These are phyloP conservation scores for Syngnathus scovelli DNA, from an alignment of 2,113 vertebrate species.

Conservation along the genomic window DNA sequence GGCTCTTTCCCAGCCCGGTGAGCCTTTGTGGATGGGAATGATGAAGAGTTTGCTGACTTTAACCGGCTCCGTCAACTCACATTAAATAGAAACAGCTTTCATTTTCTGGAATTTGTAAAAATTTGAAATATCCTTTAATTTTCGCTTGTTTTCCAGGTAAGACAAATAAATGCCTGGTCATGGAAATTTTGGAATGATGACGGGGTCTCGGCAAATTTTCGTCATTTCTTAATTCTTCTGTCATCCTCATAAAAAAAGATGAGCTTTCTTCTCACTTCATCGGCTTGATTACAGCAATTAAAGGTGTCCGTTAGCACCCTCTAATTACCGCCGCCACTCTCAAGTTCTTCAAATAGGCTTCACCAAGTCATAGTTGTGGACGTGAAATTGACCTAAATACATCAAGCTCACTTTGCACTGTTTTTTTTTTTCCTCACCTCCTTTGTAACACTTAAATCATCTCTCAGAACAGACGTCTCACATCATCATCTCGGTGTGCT, in stretches of 20 bases:
- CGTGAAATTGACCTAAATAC: slow-evolving; percentile 70
- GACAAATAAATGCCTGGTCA: background rate
- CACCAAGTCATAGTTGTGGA: slow-evolving; percentile 46
- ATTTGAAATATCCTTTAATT: background rate
- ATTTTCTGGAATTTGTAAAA: background rate
- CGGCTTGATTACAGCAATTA: slow-evolving; percentile 61
- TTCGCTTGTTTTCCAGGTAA: background rate
- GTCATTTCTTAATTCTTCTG: slow-evolving; percentile 26
- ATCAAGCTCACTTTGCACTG: slow-evolving; percentile 63
- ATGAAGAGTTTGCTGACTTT: background rate
- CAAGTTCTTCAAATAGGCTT: slow-evolving; percentile 56
- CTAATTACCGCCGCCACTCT: slow-evolving; percentile 62
- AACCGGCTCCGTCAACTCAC: background rate
- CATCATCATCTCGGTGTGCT: slow-evolving; percentile 24
- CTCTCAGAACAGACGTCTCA: slow-evolving; percentile 43
- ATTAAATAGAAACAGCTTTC: background rate
- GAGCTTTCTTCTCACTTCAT: slow-evolving; percentile 45
- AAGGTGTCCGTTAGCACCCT: slow-evolving; percentile 57
- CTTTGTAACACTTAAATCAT: slow-evolving; percentile 29
- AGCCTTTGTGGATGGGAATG: slow-evolving; percentile 10
- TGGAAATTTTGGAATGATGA: slow-evolving; percentile 1
- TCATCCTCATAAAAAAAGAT: slow-evolving; percentile 40
- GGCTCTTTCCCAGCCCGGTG: slow-evolving; percentile 15
- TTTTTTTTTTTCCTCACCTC: slow-evolving; percentile 31
- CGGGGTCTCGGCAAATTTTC: background rate